Conservation (phyloP, 2,888 invertebrate genomes). For the Elmis aenea region DNA sequence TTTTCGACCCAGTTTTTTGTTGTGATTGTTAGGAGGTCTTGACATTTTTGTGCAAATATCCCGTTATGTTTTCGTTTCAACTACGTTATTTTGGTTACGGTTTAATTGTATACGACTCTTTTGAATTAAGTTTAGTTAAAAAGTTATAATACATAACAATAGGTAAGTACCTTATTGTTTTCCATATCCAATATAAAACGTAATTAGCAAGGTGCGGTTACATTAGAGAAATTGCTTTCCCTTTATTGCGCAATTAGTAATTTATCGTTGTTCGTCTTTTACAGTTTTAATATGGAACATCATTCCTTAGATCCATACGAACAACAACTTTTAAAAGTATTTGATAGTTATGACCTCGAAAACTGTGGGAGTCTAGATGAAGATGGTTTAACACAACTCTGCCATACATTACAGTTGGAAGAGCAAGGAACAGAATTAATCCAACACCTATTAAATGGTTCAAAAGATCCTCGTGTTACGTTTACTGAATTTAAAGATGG, state of each 20-base stretch:
- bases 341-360: conserved; percentile 71
- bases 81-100: too few species aligned
- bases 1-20: conserved; percentile 27
- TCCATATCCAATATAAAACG: too few species aligned
- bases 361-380: conserved; percentile 64
- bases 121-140: too few species aligned
- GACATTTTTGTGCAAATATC: conserved; percentile 11
- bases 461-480: conserved; percentile 52
- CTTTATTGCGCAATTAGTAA: too few species aligned
- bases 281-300: conserved; percentile 30
- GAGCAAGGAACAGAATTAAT: conserved; percentile 63
- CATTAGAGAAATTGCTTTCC: too few species aligned
- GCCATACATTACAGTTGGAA: conserved; percentile 72
- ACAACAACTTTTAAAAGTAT: conserved; percentile 74
- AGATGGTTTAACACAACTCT: conserved; percentile 62
- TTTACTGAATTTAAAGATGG: conserved; percentile 75
- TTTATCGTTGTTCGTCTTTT: too few species aligned
- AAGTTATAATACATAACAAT: too few species aligned
- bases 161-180: too few species aligned
- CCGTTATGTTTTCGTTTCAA: too few species aligned
- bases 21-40: too few species aligned
- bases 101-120: too few species aligned
- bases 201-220: too few species aligned
- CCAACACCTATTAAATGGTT: conserved; percentile 53
- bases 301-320: conserved; percentile 66